Evolutionary conservation across 2,113 vertebrate genomes (phyloP).

Genomic region (Nycticryphes semicollaris): DNA sequence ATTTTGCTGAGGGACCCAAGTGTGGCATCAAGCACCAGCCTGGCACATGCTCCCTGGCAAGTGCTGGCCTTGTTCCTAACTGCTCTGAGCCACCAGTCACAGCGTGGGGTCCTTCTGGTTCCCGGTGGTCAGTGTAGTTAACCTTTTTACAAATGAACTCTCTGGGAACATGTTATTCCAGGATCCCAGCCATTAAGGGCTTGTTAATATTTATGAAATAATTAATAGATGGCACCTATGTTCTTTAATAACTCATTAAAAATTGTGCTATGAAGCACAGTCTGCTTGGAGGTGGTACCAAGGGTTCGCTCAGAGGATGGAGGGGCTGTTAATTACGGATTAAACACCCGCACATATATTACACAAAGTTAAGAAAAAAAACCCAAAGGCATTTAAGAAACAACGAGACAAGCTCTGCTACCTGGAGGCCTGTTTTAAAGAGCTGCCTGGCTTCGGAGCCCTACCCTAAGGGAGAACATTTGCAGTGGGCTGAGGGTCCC

Average conservation of each 20-base stretch:
- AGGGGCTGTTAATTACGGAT: neutral
- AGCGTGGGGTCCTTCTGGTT: accelerated
- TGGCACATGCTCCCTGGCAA: accelerated
- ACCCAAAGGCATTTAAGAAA: neutral
- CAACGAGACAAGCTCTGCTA: neutral
- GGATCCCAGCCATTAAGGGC: neutral
- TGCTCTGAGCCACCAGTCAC: neutral
- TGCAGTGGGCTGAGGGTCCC: accelerated
- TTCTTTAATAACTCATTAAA: slow-evolving; percentile 11
- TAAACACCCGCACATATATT: neutral
- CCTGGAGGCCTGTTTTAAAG: neutral
- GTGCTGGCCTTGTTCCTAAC: neutral
- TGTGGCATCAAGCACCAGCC: neutral
- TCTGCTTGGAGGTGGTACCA: neutral
- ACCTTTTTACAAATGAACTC: neutral
- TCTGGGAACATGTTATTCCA: neutral
- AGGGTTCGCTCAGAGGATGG: neutral
- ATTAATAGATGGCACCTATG: slow-evolving; percentile 34
- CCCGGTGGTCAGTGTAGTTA: neutral
- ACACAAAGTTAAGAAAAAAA: neutral
- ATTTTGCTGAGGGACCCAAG: neutral
- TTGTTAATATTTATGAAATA: slow-evolving; percentile 62
- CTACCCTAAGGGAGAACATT: neutral
- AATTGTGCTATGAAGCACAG: neutral
- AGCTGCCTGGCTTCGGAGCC: neutral